Base-by-base conservation (phyloP, 2,888 invertebrate species). In the Conus canariensis region DNA sequence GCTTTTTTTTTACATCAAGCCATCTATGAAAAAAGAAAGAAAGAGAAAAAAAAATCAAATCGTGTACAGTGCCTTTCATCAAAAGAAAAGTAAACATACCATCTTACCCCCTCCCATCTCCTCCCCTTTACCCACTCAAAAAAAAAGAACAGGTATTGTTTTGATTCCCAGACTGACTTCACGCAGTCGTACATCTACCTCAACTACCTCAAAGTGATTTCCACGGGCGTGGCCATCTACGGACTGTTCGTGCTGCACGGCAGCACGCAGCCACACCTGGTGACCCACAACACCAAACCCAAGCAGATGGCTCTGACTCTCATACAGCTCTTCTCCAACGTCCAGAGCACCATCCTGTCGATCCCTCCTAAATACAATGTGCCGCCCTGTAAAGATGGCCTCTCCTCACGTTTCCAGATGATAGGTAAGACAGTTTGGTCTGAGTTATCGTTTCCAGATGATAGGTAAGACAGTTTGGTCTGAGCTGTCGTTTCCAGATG, bases 401-500 rank as follows among this genome's bases (percentile, higher is more conserved):
- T 89, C 10, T 89, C 89, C 9, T 89, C 89, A 25, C 64, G 82
- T 25, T 45, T 45, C 45, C 45, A 89, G 58, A 89, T 89, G 89
- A 60, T 30, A 30, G 89, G 89, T 85, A 70, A n/a, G 45, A 45
- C 45, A 45, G 45, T 45, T 2, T 4, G 45, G 45, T 45, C 45
- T 45, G 3, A 45, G 45, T 45, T 45, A 3, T 45, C 45, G 45
- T 45, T 45, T 45, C 45, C 45, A 45, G 45, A 45, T 45, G 45
- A 45, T 45, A 45, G 45, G 45, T 45, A 45, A 45, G 45, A 45
- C 45, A 45, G 45, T 45, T 2, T 45, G 45, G 45, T 45, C 2
- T 45, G 3, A 45, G 45, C 3, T 45, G 45, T 45, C 45, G 45
- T 45, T 45, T 45, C 45, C 45, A 45, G 45, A 45, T 45, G 45